These are phyloP conservation scores for Brachionus calyciflorus DNA, from an alignment of 1,140 invertebrate species.

Conservation along the genomic window DNA sequence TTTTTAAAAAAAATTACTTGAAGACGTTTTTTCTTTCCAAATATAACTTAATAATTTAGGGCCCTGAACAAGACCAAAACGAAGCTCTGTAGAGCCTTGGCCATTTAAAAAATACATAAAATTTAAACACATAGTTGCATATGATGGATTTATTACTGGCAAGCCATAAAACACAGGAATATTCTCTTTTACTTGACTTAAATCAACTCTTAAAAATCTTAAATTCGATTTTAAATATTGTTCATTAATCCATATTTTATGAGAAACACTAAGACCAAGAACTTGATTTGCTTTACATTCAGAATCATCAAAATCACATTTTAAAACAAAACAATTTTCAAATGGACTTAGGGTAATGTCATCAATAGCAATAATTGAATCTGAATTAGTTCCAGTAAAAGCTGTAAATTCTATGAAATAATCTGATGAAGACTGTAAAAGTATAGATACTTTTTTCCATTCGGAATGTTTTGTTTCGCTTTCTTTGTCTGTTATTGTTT, in stretches of 20 bases:
- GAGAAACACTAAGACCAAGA: not conserved
- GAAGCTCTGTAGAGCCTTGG: not conserved
- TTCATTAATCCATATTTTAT: not conserved
- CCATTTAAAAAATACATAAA: not conserved
- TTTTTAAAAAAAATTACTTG: not conserved
- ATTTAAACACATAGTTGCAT: slow-evolving; percentile 2
- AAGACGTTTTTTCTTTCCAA: slow-evolving; percentile 33
- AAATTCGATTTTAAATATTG: not conserved
- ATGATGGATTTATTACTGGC: not conserved
- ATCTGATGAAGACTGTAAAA: not conserved
- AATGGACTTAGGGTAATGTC: not conserved
- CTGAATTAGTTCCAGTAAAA: not conserved
- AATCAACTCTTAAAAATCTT: slow-evolving; percentile 21
- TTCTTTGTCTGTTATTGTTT: not conserved
- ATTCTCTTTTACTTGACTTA: not conserved
- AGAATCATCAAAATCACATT: slow-evolving; percentile 4
- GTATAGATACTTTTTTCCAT: not conserved
- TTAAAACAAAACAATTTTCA: slow-evolving; percentile 1
- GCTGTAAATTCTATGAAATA: slow-evolving; percentile 22
- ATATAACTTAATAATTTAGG: not conserved
- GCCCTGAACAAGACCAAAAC: slow-evolving; percentile 1
- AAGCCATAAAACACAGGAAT: slow-evolving; percentile 4
- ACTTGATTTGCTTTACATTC: slow-evolving; percentile 19
- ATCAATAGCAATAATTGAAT: slow-evolving; percentile 25
- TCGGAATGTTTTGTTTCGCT: not conserved